Base-by-base conservation (phyloP, 2,113 vertebrate genomes). In the Pomatorhinus ruficollis region DNA sequence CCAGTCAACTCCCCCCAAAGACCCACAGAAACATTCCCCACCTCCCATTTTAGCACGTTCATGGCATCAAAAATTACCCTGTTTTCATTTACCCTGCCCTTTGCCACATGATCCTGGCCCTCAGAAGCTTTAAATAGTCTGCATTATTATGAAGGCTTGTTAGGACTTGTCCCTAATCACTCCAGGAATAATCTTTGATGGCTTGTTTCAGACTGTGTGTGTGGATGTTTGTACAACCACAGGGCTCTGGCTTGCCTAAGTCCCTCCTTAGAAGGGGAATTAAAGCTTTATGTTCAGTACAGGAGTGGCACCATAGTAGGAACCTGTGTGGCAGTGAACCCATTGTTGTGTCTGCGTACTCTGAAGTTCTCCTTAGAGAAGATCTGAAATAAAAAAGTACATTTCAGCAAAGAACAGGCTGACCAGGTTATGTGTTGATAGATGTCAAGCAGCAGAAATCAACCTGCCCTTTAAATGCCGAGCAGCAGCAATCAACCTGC, bases 111-210 rank as follows among this genome's bases (percentile, higher is more conserved):
- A 97, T 97, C 95, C 90, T 14, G 8, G 61, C 74, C 81, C 84
- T 94, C 93, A 93, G 88, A 82, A 94, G 93, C 92, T 97, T 97
- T 96, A 97, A 97, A 97, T 97, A 97, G 94, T 96, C 97, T 87
- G 72, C 89, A 97, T 95, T 96, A 96, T 97, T 96, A 91, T 31
- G 83, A 91, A 96, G 95, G 92, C 96, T 95, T 94, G 95, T 97
- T 97, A 96, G 96, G 92, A 92, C 96, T 97, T 97, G 96, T 83
- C 89, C 94, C 86, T 96, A 97, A 96, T 95, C 95, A 95, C 92
- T 94, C 95, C 97, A 96, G 76, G 90, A 97, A 97, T 97, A 97
- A 97, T 96, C 95, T 76, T 87, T 96, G 94, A 94, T 93, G 95
- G 72, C 79, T 94, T 92, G 80, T 83, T 95, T 92, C 90, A 85